phyloP scores from a whole-genome alignment of 2,797 vertebrate species.

The Dallia pectoralis region DNA sequence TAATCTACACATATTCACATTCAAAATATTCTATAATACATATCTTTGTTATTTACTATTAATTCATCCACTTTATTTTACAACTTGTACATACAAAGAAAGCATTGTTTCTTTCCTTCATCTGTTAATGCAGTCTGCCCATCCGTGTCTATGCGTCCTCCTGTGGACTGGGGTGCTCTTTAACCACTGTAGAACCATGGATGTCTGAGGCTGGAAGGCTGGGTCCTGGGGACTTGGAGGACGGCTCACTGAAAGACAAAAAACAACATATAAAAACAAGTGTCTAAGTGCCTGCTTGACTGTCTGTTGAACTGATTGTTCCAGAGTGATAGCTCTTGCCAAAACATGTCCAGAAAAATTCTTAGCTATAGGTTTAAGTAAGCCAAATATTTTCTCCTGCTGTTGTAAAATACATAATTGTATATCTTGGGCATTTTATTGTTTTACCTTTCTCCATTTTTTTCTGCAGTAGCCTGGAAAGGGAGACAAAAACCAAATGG shows the following conservation, averaged over 20 bases:
- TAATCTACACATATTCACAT: not conserved
- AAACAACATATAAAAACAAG: not conserved
- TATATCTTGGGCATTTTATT: not conserved
- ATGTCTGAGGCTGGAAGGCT: slow-evolving; percentile 39
- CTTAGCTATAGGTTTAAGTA: too few species aligned
- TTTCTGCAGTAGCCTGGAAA: slow-evolving; percentile 60
- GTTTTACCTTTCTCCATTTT: slow-evolving; percentile 69
- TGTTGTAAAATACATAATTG: too few species aligned
- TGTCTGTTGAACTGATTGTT: not conserved
- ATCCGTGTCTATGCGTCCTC: slow-evolving; percentile 62
- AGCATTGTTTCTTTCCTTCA: too few species aligned
- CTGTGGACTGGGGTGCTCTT: slow-evolving; percentile 68
- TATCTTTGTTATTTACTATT: not conserved
- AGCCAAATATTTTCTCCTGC: too few species aligned
- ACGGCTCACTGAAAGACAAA: slow-evolving; percentile 60
- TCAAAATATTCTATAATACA: not conserved
- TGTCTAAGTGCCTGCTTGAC: not conserved
- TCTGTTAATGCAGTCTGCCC: slow-evolving; percentile 2
- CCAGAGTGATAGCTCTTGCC: not conserved
- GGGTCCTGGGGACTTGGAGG: slow-evolving; percentile 54
- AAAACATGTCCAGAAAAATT: not conserved
- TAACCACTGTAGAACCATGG: slow-evolving; percentile 52
- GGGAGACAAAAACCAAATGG: slow-evolving; percentile 10
- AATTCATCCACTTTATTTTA: not conserved
- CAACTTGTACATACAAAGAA: not conserved